Percentiles rank a stretch among this genome's conserved stretches.
Conservation (phyloP, 1,140 invertebrate species). For the Matsumurasca onukii region DNA sequence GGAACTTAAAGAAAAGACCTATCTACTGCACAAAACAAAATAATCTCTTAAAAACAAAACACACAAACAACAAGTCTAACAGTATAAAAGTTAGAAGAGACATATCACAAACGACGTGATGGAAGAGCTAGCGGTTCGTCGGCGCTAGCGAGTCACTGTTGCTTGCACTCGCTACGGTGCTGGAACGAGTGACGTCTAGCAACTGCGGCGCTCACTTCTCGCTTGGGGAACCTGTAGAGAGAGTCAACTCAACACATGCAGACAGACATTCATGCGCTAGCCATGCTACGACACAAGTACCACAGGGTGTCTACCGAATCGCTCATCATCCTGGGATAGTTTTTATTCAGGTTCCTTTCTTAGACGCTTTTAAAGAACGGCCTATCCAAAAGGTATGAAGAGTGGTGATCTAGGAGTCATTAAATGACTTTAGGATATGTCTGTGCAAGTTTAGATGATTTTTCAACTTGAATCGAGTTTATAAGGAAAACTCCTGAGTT, state of each 20-base stretch:
- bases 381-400: too few relatives aligned
- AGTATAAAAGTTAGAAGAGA: neutral
- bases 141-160: slow-evolving; percentile 23
- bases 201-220: slow-evolving; percentile 25
- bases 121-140: neutral
- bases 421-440: too few relatives aligned
- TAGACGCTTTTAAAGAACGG: too few relatives aligned
- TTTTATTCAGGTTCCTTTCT: too few relatives aligned
- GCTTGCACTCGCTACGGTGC: slow-evolving; percentile 38
- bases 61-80: neutral
- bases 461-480: too few relatives aligned
- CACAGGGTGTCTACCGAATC: too few relatives aligned
- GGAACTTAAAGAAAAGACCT: neutral
- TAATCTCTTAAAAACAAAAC: neutral
- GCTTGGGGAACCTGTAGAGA: slow-evolving; percentile 33
- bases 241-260: slow-evolving; percentile 34
- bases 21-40: neutral
- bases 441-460: too few relatives aligned
- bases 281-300: slow-evolving; percentile 18
- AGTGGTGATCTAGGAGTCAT: too few relatives aligned
- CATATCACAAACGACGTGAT: neutral
- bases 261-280: slow-evolving; percentile 31
- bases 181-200: slow-evolving; percentile 38
- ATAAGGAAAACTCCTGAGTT: too few relatives aligned
- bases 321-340: too few relatives aligned